Percentiles rank a stretch among this genome's conserved stretches.
Evolutionary conservation across 2,797 vertebrate genomes (phyloP).

Genomic region (Urocyon cinereoargenteus): DNA sequence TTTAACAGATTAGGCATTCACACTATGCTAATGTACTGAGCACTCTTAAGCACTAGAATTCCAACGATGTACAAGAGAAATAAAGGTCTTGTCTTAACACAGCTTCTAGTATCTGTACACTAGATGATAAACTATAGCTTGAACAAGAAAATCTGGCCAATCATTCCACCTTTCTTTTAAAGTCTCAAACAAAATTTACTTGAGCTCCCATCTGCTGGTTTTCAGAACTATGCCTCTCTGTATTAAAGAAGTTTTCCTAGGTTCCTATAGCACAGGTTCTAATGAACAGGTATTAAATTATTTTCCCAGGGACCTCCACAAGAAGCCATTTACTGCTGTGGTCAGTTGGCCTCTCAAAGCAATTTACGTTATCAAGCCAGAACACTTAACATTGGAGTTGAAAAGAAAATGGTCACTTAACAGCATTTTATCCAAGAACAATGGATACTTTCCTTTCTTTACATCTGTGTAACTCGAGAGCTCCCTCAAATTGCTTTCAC

Average conservation of each 20-base stretch:
- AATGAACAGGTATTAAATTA: not conserved
- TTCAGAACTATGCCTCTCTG: not conserved
- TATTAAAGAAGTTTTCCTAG: not conserved
- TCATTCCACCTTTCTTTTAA: not conserved
- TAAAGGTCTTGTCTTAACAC: not conserved
- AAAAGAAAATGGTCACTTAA: slow-evolving; percentile 11
- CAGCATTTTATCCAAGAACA: slow-evolving; percentile 48
- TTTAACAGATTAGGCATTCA: not conserved
- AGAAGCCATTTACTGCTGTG: not conserved
- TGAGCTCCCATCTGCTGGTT: not conserved
- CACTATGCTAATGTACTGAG: not conserved
- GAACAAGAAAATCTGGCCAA: not conserved
- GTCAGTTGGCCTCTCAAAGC: not conserved
- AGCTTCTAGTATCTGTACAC: not conserved
- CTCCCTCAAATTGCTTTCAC: slow-evolving; percentile 22
- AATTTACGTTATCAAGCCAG: slow-evolving; percentile 21
- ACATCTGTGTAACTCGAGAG: not conserved
- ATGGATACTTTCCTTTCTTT: slow-evolving; percentile 21
- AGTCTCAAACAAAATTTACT: not conserved
- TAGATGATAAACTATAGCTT: not conserved
- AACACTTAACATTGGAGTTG: not conserved
- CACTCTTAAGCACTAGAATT: not conserved
- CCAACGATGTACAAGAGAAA: not conserved
- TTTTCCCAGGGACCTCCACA: not conserved
- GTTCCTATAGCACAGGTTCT: not conserved